Evolutionary conservation across 1,140 invertebrate genomes (phyloP), one percentile per base, ranked within the genome.

Genomic region (Drosophila tristis): DNA sequence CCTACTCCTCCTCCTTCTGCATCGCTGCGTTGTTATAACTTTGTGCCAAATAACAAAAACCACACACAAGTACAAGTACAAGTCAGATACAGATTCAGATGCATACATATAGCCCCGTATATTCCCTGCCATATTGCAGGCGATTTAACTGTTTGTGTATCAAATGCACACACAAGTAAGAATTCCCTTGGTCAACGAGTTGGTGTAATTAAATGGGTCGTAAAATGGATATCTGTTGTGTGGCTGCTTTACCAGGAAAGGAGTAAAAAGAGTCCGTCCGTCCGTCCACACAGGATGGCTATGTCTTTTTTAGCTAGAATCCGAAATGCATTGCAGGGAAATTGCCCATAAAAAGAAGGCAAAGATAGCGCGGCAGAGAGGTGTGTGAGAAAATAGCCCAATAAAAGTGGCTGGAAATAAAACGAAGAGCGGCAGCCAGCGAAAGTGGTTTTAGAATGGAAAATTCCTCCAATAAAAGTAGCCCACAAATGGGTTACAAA

Each of bases 371-470:
- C 43, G 35, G 9, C 13, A 4, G 7, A 39, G 43, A 47, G 39
- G 42, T 57, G 42, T 47, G 44, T 25, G 44, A 39, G 58, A 60
- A 71, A 71, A 76, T 66, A 49, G 49, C 15, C 63, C 26, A 53
- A 81, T 81, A 81, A 81, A 81, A 81, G 61, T 79, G 75, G 16
- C 25, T 45, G 31, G 39, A 75, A 75, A 56, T 82, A 63, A 65
- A 67, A 64, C 49, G 29, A 57, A 62, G 63, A 49, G 31, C 35
- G 60, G 31, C 35, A 4, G 35, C 11, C 59, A 51, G 39, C 31
- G 50, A 73, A 73, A 74, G 67, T 63, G 57, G 44, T 25, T 72
- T 72, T 72, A 31, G 56, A 71, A 53, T 72, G 23, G 45, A 55
- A 29, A 73, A 54, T 43, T 8, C 23, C 16, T 49, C 25, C 39